These are phyloP conservation scores for Seriola quinqueradiata DNA, from an alignment of 2,113 vertebrate genomes.

Conservation along the genomic window DNA sequence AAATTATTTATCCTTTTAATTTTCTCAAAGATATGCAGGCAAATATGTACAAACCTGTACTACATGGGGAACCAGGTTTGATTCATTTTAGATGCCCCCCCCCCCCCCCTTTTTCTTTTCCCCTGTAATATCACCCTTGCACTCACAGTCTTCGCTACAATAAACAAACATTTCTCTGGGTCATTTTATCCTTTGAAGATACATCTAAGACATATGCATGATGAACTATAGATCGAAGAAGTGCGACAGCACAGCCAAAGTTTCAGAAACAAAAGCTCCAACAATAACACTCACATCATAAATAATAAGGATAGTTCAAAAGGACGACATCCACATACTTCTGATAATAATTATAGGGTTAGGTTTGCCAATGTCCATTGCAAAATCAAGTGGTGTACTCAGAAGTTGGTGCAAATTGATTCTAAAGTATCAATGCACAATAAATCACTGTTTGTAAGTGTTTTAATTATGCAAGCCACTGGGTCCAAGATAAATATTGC, in stretches of 20 bases:
- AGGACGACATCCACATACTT: neutral
- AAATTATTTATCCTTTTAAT: slow-evolving; percentile 28
- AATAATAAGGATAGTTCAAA: neutral
- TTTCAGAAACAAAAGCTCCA: neutral
- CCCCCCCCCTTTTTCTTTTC: neutral
- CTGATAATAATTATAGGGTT: neutral
- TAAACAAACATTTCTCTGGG: neutral
- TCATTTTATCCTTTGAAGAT: neutral
- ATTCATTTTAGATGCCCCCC: neutral
- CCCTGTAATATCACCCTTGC: neutral
- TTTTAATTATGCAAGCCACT: neutral
- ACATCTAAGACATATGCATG: neutral
- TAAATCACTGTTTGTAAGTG: no score
- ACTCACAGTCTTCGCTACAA: neutral
- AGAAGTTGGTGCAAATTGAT: no score
- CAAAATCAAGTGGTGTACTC: neutral
- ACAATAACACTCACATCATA: neutral
- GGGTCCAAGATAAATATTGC: neutral
- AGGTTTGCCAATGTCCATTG: no score
- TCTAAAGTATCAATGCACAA: no score
- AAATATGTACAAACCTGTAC: slow-evolving; percentile 1
- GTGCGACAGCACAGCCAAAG: neutral
- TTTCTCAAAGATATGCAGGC: neutral
- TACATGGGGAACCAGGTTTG: neutral
- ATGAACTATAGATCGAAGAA: neutral